Conservation (phyloP, 2,113 vertebrate species). For the Nasalis larvatus region DNA sequence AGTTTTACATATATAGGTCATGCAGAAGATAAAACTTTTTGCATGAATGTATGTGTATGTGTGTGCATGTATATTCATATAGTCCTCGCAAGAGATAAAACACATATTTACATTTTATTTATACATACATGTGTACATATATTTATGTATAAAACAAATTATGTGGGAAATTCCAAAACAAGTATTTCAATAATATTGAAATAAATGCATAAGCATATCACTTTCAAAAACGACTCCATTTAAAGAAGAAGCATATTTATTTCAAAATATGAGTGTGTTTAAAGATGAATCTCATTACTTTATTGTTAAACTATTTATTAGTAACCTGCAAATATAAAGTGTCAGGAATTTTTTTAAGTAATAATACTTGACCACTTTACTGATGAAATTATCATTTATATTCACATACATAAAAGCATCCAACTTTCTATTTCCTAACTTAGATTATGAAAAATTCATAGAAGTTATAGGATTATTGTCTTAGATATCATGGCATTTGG, state of each 20-base stretch:
- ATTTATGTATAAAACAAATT: background rate
- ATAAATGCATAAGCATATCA: background rate
- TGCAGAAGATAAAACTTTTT: background rate
- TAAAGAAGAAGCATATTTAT: background rate
- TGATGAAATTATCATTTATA: background rate
- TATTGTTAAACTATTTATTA: background rate
- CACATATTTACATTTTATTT: background rate
- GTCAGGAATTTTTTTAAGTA: background rate
- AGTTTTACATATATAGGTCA: background rate
- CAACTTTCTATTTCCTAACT: background rate
- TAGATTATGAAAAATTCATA: background rate
- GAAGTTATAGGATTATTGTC: background rate
- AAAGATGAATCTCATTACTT: constrained; percentile 1
- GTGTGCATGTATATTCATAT: background rate
- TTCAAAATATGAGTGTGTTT: background rate
- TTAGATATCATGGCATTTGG: background rate
- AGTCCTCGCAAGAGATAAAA: background rate
- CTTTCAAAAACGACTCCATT: background rate
- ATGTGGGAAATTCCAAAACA: background rate
- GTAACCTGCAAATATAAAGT: background rate
- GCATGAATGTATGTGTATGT: background rate
- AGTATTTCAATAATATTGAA: background rate
- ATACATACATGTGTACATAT: background rate
- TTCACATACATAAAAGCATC: background rate
- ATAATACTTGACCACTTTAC: background rate